Base-by-base conservation (phyloP, 1,140 invertebrate species). In the Cephus cinctus region DNA sequence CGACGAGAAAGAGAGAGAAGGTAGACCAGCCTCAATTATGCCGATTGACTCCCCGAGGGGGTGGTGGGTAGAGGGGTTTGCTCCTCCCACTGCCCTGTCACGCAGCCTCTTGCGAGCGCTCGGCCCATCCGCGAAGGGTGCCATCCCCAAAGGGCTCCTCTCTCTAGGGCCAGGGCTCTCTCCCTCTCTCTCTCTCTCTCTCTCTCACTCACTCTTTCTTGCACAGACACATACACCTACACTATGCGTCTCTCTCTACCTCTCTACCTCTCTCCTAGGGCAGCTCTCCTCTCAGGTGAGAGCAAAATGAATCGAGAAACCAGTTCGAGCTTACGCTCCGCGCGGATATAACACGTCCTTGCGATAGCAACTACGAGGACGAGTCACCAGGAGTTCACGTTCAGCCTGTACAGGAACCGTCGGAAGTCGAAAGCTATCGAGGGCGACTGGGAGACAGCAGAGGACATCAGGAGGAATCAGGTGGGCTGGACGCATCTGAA, bases 61-160 rank as follows among this genome's bases (percentile, higher is more conserved):
- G 59, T 59, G 64, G 27, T 38, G 42, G 56, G 59, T 57, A 61
- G 67, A 67, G 61, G 69, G 63, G 59, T 56, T 66, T 35, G 67
- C 69, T 72, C 70, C 72, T 72, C 69, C 72, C 59, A 72, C 68
- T 52, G 59, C 51, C 47, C 59, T 50, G 52, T 72, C 72, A 75
- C 69, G 72, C 72, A 67, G 62, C 58, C 46, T 43, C 54, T 30
- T 12, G 14, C 11, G 9, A 12, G 8, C 6, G 14, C 12, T 36
- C 34, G 6, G 12, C 19, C 34, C 11, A 14, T 9, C 3, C 34
- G 9, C 11, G 23, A 23, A 47, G 56, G 47, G 50, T 50, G 57
- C 48, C 54, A 61, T 54, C 59, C 53, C 59, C 51, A 45, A 52
- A 50, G 52, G 39, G 45, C 50, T 41, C 41, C 14, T n/a, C n/a